Conservation (phyloP, 2,113 vertebrate genomes). For the Stercorarius parasiticus region DNA sequence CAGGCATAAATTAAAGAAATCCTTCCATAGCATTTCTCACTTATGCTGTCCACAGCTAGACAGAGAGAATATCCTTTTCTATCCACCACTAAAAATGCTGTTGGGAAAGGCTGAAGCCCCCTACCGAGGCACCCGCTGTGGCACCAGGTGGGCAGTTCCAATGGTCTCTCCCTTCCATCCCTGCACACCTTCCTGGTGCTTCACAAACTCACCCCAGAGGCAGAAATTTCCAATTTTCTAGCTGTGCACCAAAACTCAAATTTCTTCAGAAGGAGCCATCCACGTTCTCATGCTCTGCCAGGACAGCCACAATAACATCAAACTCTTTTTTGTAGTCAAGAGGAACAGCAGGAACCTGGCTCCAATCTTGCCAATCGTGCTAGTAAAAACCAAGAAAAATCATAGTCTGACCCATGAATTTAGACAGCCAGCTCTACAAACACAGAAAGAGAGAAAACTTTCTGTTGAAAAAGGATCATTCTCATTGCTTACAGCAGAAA, state of each 20-base stretch:
- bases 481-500: not conserved
- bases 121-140: accelerated
- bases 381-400: not conserved
- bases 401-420: not conserved
- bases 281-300: not conserved
- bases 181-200: not conserved
- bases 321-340: not conserved
- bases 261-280: not conserved
- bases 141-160: not conserved
- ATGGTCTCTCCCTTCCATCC: not conserved
- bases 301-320: not conserved
- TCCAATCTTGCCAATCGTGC: not conserved
- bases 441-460: not conserved
- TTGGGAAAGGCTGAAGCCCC: not conserved
- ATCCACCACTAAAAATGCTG: not conserved
- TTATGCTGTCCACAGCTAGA: not conserved
- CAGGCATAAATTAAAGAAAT: not conserved
- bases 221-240: not conserved
- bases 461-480: not conserved
- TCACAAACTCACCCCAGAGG: not conserved
- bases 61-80: not conserved
- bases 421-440: not conserved
- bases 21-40: not conserved
- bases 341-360: not conserved
- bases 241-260: not conserved